Conservation (phyloP, 2,797 vertebrate genomes). For the Siniperca obscura region DNA sequence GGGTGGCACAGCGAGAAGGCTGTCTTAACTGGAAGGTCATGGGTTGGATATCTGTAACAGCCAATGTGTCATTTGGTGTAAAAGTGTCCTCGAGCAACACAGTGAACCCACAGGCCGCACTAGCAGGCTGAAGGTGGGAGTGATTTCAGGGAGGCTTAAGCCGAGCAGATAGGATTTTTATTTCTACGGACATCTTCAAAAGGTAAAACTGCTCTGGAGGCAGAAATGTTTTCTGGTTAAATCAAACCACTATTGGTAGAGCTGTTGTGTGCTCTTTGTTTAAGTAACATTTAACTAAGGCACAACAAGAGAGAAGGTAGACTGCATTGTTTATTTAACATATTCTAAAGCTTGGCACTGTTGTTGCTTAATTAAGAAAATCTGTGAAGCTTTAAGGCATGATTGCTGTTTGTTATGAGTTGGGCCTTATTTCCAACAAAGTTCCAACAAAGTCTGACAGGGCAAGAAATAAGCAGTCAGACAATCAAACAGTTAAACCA, state of each 20-base stretch:
- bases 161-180: conserved; percentile 54
- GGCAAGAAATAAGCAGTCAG: neutral
- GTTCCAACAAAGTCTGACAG: neutral
- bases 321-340: neutral
- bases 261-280: neutral
- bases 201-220: conserved; percentile 47
- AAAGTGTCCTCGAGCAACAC: conserved; percentile 43
- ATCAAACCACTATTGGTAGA: neutral
- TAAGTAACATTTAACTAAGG: neutral
- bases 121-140: conserved; percentile 42
- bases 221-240: conserved; percentile 29
- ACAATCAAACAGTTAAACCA: neutral
- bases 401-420: neutral
- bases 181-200: conserved; percentile 26
- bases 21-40: conserved; percentile 23
- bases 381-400: neutral
- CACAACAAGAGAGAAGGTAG: neutral
- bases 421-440: neutral
- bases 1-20: conserved; percentile 2
- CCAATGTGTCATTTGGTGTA: conserved; percentile 33
- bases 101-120: conserved; percentile 26
- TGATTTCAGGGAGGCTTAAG: conserved; percentile 53
- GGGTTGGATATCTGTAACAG: conserved; percentile 17
- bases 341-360: neutral
- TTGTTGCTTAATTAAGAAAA: neutral